Evolutionary conservation across 2,797 vertebrate species (phyloP).

Genomic region (Pseudomugil tenellus): DNA sequence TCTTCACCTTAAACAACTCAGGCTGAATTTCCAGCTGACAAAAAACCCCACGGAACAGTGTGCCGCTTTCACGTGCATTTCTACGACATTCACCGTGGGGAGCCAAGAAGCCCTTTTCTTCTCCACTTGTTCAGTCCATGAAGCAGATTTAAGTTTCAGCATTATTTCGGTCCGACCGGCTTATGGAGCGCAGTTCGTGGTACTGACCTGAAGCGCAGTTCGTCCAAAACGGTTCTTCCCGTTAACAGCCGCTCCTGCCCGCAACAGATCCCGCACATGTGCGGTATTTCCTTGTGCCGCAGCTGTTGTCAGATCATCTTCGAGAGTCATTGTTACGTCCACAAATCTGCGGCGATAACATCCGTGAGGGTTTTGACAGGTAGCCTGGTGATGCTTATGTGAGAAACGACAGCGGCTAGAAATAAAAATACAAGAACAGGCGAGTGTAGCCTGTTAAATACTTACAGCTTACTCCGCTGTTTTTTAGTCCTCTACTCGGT

Average conservation of each 20-base stretch:
- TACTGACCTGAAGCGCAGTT: conserved; percentile 81
- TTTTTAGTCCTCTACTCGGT: no score
- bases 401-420: conserved; percentile 1
- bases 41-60: background rate
- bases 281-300: conserved; percentile 72
- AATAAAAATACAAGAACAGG: background rate
- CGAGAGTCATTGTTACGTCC: conserved; percentile 53
- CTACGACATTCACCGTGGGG: no score
- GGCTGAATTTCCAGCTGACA: no score
- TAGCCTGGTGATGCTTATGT: conserved; percentile 40
- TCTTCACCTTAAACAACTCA: background rate
- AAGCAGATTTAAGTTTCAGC: background rate
- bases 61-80: background rate
- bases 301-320: conserved; percentile 74
- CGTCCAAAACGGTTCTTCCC: conserved; percentile 71
- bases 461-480: background rate
- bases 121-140: background rate
- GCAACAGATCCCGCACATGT: conserved; percentile 61
- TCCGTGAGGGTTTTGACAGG: conserved; percentile 54
- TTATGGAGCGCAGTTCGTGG: background rate
- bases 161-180: background rate
- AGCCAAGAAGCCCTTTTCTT: background rate
- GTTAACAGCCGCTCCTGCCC: conserved; percentile 72
- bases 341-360: background rate
- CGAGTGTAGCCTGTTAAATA: background rate